These are phyloP conservation scores for Tringa solitaria DNA, from an alignment of 2,113 vertebrate genomes.

Conservation along the genomic window DNA sequence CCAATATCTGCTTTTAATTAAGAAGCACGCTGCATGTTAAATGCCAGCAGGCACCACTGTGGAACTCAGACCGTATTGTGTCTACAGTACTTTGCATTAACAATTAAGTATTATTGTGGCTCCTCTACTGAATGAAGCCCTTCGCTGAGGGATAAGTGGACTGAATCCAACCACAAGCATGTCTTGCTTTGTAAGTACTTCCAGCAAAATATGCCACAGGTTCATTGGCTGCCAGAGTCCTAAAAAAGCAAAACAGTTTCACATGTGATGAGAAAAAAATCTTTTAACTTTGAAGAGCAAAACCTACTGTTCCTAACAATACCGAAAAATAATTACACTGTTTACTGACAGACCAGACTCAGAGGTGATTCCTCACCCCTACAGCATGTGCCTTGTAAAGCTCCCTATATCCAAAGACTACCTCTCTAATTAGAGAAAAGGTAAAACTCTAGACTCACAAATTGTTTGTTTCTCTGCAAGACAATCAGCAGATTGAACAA, in stretches of 20 bases:
- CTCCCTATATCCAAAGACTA: not conserved
- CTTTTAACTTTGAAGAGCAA: not conserved
- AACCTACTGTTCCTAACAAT: not conserved
- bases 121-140: slow-evolving; percentile 53
- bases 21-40: slow-evolving; percentile 20
- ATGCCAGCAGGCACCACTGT: slow-evolving; percentile 39
- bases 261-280: not conserved
- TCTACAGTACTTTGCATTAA: slow-evolving; percentile 57
- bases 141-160: slow-evolving; percentile 38
- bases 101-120: slow-evolving; percentile 61
- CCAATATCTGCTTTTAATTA: not conserved
- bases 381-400: not conserved
- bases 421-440: not conserved
- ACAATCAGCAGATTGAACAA: not conserved
- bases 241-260: slow-evolving; percentile 5
- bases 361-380: not conserved
- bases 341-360: not conserved
- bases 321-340: not conserved
- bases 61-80: slow-evolving; percentile 67
- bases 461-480: not conserved
- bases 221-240: not conserved
- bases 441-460: not conserved
- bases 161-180: slow-evolving; percentile 29
- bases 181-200: slow-evolving; percentile 44
- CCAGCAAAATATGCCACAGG: slow-evolving; percentile 23